phyloP scores from a whole-genome alignment of 2,888 invertebrate species.

The Hydriomena furcata region DNA sequence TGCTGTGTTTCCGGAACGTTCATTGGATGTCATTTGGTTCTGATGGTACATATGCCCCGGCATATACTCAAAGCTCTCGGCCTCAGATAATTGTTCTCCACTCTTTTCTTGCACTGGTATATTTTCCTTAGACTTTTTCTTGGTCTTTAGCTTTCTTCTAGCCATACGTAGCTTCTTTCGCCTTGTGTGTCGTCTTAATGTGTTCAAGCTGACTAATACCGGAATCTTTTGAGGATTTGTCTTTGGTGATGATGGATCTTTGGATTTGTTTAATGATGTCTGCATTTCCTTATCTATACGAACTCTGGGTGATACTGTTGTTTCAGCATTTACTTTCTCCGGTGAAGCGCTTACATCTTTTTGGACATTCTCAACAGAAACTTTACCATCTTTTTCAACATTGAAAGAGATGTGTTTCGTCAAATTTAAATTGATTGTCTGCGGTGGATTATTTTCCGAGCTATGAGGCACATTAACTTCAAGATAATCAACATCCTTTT shows the following conservation, averaged over 20 bases:
- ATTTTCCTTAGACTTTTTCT: slow-evolving; percentile 48
- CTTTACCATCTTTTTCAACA: slow-evolving; percentile 67
- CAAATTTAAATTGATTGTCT: slow-evolving; percentile 71
- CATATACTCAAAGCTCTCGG: slow-evolving; percentile 88
- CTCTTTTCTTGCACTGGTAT: slow-evolving; percentile 53
- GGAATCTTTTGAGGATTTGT: slow-evolving; percentile 51
- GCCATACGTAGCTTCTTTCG: slow-evolving; percentile 51
- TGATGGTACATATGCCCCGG: slow-evolving; percentile 84
- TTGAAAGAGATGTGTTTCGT: slow-evolving; percentile 78
- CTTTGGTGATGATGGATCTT: slow-evolving; percentile 37
- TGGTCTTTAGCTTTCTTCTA: slow-evolving; percentile 48
- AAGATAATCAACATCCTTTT: slow-evolving; percentile 67
- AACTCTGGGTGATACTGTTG: slow-evolving; percentile 39
- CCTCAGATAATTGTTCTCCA: slow-evolving; percentile 76
- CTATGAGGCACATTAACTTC: slow-evolving; percentile 64
- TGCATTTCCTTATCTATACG: slow-evolving; percentile 70
- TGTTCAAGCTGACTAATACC: slow-evolving; percentile 65
- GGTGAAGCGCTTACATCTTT: slow-evolving; percentile 58
- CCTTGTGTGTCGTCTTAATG: slow-evolving; percentile 56
- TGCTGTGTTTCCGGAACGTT: slow-evolving; percentile 43
- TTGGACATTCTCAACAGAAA: slow-evolving; percentile 57
- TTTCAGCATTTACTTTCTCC: slow-evolving; percentile 50
- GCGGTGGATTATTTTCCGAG: slow-evolving; percentile 47
- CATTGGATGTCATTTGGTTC: slow-evolving; percentile 57
- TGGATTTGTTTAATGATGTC: slow-evolving; percentile 54